Evolutionary conservation across 2,113 vertebrate species (phyloP), one percentile per base, ranked within the genome.

Genomic region (Austrofundulus limnaeus): DNA sequence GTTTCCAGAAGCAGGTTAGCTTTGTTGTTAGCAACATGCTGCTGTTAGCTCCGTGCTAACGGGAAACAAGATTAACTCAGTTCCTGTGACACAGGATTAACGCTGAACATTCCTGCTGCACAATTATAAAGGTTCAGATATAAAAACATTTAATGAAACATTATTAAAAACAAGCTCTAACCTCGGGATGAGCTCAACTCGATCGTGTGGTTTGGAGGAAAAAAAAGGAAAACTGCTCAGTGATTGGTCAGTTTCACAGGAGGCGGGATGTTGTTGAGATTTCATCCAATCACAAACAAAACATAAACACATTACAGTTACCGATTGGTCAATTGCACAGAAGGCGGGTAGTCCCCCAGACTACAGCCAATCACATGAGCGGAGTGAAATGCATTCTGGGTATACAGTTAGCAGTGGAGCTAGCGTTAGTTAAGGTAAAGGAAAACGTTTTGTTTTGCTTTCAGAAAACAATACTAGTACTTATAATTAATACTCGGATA

Each of bases 361-460:
- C 65, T 3, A 75, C 17, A 39, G 4, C 84, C 78, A 87, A 86
- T 85, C 74, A 75, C 3, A 21, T 9, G 2, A 3, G 0, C 1
- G 11, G 16, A 1, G 1, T 11, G 76, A 62, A 72, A 37, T 61
- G 70, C 72, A 85, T 86, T 81, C 16, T 86, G 80, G 77, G 77
- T 9, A 11, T 0, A 11, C 4, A 0, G 19, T 5, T 31, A 4
- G 50, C 2, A 5, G 1, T n/a, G 9, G 11, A 54, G 25, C 9
- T 0, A 66, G 46, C 31, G 23, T 43, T 47, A 82, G 57, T 67
- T 67, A 75, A 14, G 11, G 31, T 15, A 11, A 48, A 55, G 42
- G 10, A 11, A 60, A 2, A 15, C 1, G 13, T 38, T 17, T 15
- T 19, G 17, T 42, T 1, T n/a, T n/a, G n/a, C 12, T 52, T 28